Evolutionary conservation across 2,113 vertebrate genomes (phyloP).

Genomic region (Aphelocoma coerulescens): DNA sequence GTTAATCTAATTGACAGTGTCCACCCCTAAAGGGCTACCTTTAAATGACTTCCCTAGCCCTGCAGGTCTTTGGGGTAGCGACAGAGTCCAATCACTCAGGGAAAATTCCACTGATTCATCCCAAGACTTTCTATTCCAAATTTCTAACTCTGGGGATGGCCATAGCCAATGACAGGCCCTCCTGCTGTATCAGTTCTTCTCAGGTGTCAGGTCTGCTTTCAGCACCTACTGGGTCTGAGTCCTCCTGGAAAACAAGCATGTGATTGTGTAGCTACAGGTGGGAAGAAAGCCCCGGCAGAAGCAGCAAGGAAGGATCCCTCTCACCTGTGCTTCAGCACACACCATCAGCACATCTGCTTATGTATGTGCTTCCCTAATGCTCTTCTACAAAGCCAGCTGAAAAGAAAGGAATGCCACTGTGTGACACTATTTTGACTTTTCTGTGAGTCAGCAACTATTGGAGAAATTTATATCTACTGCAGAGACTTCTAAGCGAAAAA

Average conservation of each 20-base stretch:
- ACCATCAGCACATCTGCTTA: not conserved
- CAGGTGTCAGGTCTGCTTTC: not conserved
- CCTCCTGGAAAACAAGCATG: not conserved
- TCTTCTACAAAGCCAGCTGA: not conserved
- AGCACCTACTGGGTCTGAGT: not conserved
- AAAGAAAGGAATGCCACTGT: not conserved
- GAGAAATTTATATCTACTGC: not conserved
- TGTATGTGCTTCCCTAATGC: not conserved
- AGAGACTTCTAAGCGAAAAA: not conserved
- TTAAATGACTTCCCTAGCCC: not conserved
- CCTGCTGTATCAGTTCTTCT: not conserved
- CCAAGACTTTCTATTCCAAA: not conserved
- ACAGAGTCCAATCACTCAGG: not conserved
- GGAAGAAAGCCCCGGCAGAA: not conserved
- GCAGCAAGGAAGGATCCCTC: not conserved
- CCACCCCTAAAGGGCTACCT: not conserved
- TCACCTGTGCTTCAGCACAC: not conserved
- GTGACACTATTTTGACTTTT: not conserved
- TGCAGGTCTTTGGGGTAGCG: not conserved
- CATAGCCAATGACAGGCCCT: fast-evolving
- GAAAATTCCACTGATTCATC: not conserved
- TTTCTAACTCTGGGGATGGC: not conserved
- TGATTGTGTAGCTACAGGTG: fast-evolving
- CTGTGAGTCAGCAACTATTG: not conserved
- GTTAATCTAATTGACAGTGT: not conserved